These are phyloP conservation scores for Thunnus albacares DNA, from an alignment of 2,797 vertebrate species.

Conservation along the genomic window DNA sequence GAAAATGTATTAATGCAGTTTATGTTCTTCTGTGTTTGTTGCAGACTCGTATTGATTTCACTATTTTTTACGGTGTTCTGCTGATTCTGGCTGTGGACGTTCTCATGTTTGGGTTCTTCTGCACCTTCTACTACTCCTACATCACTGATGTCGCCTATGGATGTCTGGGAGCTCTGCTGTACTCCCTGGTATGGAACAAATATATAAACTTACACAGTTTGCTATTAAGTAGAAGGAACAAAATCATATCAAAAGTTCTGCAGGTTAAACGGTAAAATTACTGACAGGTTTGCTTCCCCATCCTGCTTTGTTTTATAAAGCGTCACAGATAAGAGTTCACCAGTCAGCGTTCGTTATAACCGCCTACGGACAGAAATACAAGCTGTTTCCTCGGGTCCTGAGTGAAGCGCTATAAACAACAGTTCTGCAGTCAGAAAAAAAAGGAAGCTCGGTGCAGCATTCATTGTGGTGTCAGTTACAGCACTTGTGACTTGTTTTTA, in stretches of 20 bases:
- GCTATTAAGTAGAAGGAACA: neutral
- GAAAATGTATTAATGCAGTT: neutral
- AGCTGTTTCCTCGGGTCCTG: neutral
- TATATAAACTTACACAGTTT: neutral
- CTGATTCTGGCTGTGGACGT: conserved; percentile 88
- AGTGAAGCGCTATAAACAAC: neutral
- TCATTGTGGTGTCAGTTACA: neutral
- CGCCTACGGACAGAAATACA: neutral
- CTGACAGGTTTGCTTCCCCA: neutral
- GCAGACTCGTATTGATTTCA: conserved; percentile 91
- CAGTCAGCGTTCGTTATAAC: neutral
- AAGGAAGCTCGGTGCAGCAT: neutral
- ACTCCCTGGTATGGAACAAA: conserved; percentile 84
- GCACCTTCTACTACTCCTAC: conserved; percentile 89
- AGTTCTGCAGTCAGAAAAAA: neutral
- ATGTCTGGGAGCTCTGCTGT: conserved; percentile 91
- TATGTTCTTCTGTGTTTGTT: conserved; percentile 8
- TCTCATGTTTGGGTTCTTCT: conserved; percentile 89
- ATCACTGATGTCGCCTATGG: conserved; percentile 88
- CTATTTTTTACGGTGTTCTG: conserved; percentile 86
- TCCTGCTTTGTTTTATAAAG: neutral
- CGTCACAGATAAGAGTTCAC: neutral
- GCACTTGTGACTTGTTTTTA: neutral
- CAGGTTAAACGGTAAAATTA: neutral
- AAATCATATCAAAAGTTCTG: neutral